Conservation (phyloP, 92 coral and sea anemone species). For the Actinostola sp. region DNA sequence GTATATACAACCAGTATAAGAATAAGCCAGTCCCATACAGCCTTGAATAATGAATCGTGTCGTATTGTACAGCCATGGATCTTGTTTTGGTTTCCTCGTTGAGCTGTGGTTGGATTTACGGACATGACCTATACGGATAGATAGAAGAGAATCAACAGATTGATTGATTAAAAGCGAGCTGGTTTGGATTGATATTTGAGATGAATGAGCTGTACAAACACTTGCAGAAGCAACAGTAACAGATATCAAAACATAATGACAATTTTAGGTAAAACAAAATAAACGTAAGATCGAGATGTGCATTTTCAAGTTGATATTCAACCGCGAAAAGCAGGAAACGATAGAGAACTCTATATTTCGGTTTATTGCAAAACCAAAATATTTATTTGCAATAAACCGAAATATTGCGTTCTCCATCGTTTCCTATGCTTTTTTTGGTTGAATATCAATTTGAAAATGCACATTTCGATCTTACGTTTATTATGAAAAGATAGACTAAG, state of each 20-base stretch:
- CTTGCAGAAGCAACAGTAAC: not conserved
- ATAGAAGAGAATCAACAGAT: not conserved
- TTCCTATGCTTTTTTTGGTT: not conserved
- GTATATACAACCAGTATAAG: slow-evolving; percentile 88
- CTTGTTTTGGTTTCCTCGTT: slow-evolving; percentile 67
- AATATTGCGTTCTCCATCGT: too few relatives aligned
- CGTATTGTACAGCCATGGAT: slow-evolving; percentile 84
- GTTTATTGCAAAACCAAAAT: too few relatives aligned
- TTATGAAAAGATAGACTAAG: too few relatives aligned
- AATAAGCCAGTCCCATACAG: slow-evolving; percentile 98
- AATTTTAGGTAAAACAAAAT: not conserved
- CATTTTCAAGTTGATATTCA: not conserved
- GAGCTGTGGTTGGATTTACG: slow-evolving; percentile 73
- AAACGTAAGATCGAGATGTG: not conserved
- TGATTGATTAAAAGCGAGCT: not conserved
- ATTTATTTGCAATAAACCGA: too few relatives aligned
- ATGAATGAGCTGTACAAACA: not conserved
- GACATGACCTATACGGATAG: slow-evolving; percentile 88
- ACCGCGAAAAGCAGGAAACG: not conserved
- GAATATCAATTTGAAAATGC: not conserved
- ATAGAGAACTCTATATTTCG: too few relatives aligned
- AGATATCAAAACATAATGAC: not conserved
- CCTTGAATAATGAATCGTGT: slow-evolving; percentile 93
- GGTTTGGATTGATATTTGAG: not conserved
- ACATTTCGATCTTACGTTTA: not conserved